A percentile compares a stretch with the other conserved stretches of the same genome.
Evolutionary conservation across 37 sponge, comb jelly and placozoan species (phyloP).

Genomic region (Halisarca cf. caerulea): DNA sequence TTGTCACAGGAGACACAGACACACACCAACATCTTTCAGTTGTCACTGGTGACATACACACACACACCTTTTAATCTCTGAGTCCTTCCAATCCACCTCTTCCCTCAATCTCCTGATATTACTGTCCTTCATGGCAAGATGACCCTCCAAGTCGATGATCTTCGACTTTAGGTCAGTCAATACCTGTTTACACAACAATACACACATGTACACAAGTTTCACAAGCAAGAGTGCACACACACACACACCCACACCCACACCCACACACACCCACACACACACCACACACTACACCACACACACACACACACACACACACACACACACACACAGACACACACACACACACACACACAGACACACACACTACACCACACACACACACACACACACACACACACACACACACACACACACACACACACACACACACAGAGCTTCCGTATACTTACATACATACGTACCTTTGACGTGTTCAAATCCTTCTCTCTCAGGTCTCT

Average conservation of each 20-base stretch:
- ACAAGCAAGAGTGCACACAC: background rate
- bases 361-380: background rate
- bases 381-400: background rate
- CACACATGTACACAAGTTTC: background rate
- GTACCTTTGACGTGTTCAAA: slow-evolving; percentile 2
- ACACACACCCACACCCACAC: background rate
- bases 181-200: background rate
- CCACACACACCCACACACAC: background rate
- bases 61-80: slow-evolving; percentile 5
- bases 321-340: background rate
- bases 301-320: no score
- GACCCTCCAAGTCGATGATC: slow-evolving; percentile 22
- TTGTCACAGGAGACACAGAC: no score
- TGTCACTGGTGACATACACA: background rate
- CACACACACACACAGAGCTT: background rate
- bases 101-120: background rate
- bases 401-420: no score
- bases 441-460: background rate
- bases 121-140: slow-evolving; percentile 6
- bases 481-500: slow-evolving; percentile 10
- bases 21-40: no score
- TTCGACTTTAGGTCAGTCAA: slow-evolving; percentile 17
- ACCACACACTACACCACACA: background rate
- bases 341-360: background rate
- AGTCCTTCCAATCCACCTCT: slow-evolving; percentile 4